phyloP scores from a whole-genome alignment of 92 coral and sea anemone species.

The Montipora capitata region DNA sequence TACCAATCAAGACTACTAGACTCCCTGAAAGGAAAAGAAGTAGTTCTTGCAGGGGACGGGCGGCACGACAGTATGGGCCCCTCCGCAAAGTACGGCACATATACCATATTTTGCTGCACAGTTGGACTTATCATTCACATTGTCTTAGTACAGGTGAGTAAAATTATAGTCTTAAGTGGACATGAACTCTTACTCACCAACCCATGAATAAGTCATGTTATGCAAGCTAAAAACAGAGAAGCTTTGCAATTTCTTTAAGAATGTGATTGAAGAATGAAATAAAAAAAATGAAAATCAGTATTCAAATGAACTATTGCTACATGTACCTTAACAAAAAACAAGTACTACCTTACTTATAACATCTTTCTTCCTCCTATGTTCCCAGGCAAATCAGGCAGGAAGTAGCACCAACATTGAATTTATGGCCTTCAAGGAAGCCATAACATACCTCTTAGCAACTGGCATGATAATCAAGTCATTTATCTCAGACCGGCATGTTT shows the following conservation, averaged over 20 bases:
- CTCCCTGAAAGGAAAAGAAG: constrained; percentile 56
- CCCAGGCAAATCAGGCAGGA: constrained; percentile 79
- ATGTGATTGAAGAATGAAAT: too few species aligned
- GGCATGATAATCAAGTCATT: constrained; percentile 73
- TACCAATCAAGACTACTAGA: constrained; percentile 54
- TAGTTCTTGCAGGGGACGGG: constrained; percentile 72
- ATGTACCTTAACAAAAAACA: too few species aligned
- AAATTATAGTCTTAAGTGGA: neutral
- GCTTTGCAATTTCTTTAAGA: too few species aligned
- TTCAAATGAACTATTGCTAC: too few species aligned
- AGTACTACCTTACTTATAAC: neutral
- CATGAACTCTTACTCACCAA: too few species aligned
- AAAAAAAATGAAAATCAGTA: too few species aligned
- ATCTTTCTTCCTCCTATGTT: neutral
- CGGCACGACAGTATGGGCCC: constrained; percentile 68
- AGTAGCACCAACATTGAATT: constrained; percentile 79
- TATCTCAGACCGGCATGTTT: constrained; percentile 40
- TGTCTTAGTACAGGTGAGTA: constrained; percentile 14
- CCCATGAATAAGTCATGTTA: too few species aligned
- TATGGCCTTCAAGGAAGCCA: constrained; percentile 70
- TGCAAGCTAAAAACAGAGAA: too few species aligned
- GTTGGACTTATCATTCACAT: constrained; percentile 23
- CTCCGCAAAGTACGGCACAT: constrained; percentile 41
- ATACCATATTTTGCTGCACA: constrained; percentile 20
- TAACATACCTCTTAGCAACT: constrained; percentile 65